A percentile compares a stretch with the other conserved stretches of the same genome.
phyloP scores from a whole-genome alignment of 2,797 vertebrate genomes.

The Petrocephalus schoutedeni region DNA sequence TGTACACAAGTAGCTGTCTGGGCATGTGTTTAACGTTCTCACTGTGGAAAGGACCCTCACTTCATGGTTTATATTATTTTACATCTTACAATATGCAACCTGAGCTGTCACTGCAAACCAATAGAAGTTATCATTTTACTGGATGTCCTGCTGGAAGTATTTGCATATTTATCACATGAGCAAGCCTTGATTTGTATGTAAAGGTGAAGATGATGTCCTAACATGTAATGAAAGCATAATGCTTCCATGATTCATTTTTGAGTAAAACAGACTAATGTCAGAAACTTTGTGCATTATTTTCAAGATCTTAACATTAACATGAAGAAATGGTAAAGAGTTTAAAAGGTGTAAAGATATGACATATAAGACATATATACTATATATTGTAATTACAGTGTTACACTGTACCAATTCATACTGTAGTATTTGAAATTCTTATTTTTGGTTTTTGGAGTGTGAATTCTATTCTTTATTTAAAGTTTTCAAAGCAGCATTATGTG shows the following conservation, averaged over 20 bases:
- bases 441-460: constrained; percentile 54
- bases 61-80: constrained; percentile 18
- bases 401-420: constrained; percentile 54
- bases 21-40: neutral
- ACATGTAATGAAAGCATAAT: constrained; percentile 24
- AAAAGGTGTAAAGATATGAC: constrained; percentile 54
- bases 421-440: constrained; percentile 51
- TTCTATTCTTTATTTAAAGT: constrained; percentile 58
- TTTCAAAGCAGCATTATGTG: constrained; percentile 42
- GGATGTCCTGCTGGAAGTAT: constrained; percentile 15
- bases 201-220: constrained; percentile 8
- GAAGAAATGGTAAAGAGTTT: constrained; percentile 32
- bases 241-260: constrained; percentile 38
- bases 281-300: constrained; percentile 38
- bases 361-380: constrained; percentile 40
- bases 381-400: constrained; percentile 58
- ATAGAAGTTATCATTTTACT: constrained; percentile 16
- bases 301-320: constrained; percentile 32
- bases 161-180: constrained; percentile 25
- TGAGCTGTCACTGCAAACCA: constrained; percentile 13
- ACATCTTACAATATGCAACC: neutral
- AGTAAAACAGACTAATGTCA: constrained; percentile 27
- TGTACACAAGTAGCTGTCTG: constrained; percentile 10
- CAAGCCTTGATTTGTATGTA: constrained; percentile 22
- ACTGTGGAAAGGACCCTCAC: neutral